Evolutionary conservation across 2,888 invertebrate species (phyloP).

Genomic region (Lasioglossum oenotherae): DNA sequence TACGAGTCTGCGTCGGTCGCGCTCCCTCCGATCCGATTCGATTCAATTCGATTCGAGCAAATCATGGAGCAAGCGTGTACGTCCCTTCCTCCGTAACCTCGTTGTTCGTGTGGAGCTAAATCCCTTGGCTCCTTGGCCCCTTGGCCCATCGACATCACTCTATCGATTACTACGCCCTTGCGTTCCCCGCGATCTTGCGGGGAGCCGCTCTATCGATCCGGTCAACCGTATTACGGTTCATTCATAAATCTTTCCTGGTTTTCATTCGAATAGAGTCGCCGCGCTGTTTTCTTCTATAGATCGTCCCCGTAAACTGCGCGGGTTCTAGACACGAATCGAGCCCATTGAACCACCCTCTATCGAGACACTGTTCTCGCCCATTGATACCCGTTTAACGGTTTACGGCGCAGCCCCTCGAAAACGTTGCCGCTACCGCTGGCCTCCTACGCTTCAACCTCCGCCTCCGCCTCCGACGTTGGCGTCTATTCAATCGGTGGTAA

Average conservation of each 20-base stretch:
- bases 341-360: not conserved
- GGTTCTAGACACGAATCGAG: not conserved
- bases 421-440: not conserved
- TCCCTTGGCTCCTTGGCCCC: slow-evolving; percentile 1
- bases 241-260: slow-evolving; percentile 82
- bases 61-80: not conserved
- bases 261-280: slow-evolving; percentile 55
- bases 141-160: slow-evolving; percentile 71
- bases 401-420: not conserved
- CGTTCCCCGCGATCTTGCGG: slow-evolving; percentile 55
- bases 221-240: slow-evolving; percentile 83
- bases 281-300: not conserved
- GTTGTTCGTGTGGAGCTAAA: not conserved
- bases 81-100: not conserved
- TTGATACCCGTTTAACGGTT: not conserved
- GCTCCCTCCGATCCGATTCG: slow-evolving; percentile 1
- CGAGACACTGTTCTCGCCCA: not conserved
- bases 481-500: not conserved
- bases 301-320: not conserved
- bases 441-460: not conserved
- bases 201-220: slow-evolving; percentile 82
- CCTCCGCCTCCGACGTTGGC: not conserved
- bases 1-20: slow-evolving; percentile 65
- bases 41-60: not conserved
- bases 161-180: slow-evolving; percentile 83